Percentiles rank a stretch among this genome's conserved stretches.
These are phyloP conservation scores for Echinometra lucunter DNA, from an alignment of 53 echinoderm and acorn worm genomes.

Conservation along the genomic window DNA sequence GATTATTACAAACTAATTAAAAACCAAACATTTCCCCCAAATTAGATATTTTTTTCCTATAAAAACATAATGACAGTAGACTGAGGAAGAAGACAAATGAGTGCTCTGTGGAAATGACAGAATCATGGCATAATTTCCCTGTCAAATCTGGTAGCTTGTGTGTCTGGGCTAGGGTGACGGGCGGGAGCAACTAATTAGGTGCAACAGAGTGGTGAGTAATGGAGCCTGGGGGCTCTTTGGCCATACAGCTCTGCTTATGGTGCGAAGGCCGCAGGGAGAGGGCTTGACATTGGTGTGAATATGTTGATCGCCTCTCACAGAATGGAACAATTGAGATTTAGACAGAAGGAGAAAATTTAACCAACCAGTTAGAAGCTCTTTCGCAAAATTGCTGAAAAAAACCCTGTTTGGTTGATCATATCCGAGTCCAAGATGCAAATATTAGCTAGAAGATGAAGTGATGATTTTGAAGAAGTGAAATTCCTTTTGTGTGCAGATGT, in stretches of 20 bases:
- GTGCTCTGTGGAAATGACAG: constrained; percentile 42
- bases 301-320: constrained; percentile 38
- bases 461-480: too few relatives aligned
- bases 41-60: not conserved
- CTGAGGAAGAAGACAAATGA: constrained; percentile 48
- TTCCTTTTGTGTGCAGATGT: too few relatives aligned
- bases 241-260: constrained; percentile 7
- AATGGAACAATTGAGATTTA: constrained; percentile 37
- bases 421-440: too few relatives aligned
- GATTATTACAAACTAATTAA: too few relatives aligned
- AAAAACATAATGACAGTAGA: not conserved
- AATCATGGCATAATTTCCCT: constrained; percentile 52
- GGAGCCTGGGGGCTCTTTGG: constrained; percentile 44
- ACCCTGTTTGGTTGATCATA: too few relatives aligned
- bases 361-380: too few relatives aligned
- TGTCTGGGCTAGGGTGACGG: constrained; percentile 11
- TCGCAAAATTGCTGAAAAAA: too few relatives aligned
- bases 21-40: too few relatives aligned
- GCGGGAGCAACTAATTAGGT: constrained; percentile 59
- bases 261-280: constrained; percentile 54
- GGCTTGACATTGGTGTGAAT: constrained; percentile 47
- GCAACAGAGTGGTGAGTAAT: constrained; percentile 61
- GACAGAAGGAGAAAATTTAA: constrained; percentile 1
- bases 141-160: constrained; percentile 39
- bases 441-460: too few relatives aligned